Conservation (phyloP, 2,888 invertebrate genomes). For the Yponomeuta evonymella region DNA sequence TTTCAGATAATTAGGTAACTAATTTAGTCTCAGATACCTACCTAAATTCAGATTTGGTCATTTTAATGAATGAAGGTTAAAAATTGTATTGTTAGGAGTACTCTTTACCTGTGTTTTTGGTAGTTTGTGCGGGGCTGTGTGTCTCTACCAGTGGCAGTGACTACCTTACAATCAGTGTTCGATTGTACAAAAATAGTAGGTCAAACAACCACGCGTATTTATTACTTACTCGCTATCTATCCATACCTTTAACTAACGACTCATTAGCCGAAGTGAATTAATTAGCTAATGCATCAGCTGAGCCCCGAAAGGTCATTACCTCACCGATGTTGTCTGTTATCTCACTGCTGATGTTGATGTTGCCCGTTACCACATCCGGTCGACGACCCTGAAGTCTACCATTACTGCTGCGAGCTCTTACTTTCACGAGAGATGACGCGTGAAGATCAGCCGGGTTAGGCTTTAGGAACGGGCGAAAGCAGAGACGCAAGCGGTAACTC, state of each 20-base stretch:
- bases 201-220: no score
- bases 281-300: background rate
- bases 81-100: no score
- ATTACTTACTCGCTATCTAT: no score
- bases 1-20: background rate
- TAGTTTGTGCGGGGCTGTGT: no score
- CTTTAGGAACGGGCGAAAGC: background rate
- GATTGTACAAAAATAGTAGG: no score
- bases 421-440: conserved; percentile 4
- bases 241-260: background rate
- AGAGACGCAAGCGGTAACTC: background rate
- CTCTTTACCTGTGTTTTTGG: no score
- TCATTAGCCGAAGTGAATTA: background rate
- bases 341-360: background rate
- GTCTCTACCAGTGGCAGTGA: no score
- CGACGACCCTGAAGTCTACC: background rate
- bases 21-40: no score
- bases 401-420: background rate
- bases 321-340: background rate
- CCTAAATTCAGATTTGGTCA: no score
- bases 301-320: background rate
- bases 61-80: no score
- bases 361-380: background rate
- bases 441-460: background rate
- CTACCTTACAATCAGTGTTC: no score